Evolutionary conservation across 1,140 invertebrate genomes (phyloP).

Genomic region (Anoplolepis gracilipes): DNA sequence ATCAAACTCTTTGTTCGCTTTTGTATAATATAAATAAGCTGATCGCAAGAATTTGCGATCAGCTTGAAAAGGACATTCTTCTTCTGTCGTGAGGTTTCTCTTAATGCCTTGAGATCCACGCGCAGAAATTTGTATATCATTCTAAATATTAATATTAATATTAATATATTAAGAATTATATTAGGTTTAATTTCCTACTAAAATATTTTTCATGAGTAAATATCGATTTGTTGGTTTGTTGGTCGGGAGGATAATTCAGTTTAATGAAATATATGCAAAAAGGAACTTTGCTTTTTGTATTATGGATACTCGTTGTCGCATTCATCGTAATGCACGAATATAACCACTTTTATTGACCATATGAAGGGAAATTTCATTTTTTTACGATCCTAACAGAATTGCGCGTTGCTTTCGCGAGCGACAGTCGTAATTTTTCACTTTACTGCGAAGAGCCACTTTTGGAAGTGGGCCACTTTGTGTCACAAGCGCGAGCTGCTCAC

Average conservation of each 20-base stretch:
- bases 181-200: neutral
- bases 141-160: neutral
- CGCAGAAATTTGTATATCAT: neutral
- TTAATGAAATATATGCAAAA: neutral
- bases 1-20: conserved; percentile 20
- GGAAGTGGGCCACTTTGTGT: neutral
- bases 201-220: neutral
- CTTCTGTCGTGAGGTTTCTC: neutral
- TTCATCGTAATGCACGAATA: neutral
- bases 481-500: neutral
- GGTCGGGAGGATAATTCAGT: neutral
- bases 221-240: neutral
- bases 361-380: conserved; percentile 34
- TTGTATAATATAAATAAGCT: conserved; percentile 26
- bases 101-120: conserved; percentile 16
- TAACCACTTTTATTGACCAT: conserved; percentile 18
- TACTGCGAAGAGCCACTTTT: conserved; percentile 15
- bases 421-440: conserved; percentile 53
- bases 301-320: neutral
- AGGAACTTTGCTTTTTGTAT: neutral
- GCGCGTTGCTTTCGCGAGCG: conserved; percentile 14
- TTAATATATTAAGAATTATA: no score
- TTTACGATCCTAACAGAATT: conserved; percentile 28
- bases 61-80: neutral
- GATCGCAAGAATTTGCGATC: conserved; percentile 25